These are phyloP conservation scores for Hyphantria cunea DNA, from an alignment of 1,140 invertebrate genomes.

Conservation along the genomic window DNA sequence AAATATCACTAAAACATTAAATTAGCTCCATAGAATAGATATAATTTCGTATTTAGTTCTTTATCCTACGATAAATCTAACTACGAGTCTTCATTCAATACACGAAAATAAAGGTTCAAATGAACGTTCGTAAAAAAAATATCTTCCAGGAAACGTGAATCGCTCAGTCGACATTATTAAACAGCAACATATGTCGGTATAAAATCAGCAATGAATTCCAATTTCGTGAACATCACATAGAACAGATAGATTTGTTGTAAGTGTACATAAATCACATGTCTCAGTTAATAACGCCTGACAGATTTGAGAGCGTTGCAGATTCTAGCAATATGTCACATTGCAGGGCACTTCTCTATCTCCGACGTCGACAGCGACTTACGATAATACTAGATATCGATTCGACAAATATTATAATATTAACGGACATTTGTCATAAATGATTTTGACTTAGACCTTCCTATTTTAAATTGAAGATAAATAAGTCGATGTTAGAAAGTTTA, in stretches of 20 bases:
- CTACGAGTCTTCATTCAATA: too few relatives aligned
- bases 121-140: too few relatives aligned
- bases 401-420: conserved; percentile 6
- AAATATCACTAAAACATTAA: too few relatives aligned
- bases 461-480: not conserved
- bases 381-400: conserved; percentile 10
- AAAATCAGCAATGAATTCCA: conserved; percentile 10
- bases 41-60: too few relatives aligned
- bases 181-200: not conserved
- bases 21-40: too few relatives aligned
- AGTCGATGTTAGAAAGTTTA: too few relatives aligned
- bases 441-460: too few relatives aligned
- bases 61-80: too few relatives aligned
- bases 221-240: conserved; percentile 8
- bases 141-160: not conserved
- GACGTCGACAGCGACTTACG: conserved; percentile 17
- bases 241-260: conserved; percentile 28
- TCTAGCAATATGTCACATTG: conserved; percentile 49
- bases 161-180: not conserved
- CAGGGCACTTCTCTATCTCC: conserved; percentile 35
- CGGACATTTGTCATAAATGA: not conserved
- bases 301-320: conserved; percentile 59
- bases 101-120: too few relatives aligned
- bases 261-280: conserved; percentile 61
- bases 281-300: conserved; percentile 64